phyloP scores from a whole-genome alignment of 2,888 invertebrate species.

The Trilocha varians region DNA sequence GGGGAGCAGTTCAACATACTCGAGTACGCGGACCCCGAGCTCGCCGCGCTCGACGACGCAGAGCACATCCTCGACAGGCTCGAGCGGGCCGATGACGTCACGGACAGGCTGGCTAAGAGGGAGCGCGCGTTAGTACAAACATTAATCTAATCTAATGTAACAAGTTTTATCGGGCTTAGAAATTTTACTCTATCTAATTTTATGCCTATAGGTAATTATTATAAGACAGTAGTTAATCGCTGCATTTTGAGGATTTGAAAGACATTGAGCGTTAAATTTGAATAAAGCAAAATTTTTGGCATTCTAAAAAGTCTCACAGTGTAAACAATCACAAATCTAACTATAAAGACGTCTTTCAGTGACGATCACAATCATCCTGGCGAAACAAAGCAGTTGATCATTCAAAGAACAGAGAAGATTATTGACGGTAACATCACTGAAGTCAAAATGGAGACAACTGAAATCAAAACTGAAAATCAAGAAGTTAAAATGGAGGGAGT shows the following conservation, averaged over 20 bases:
- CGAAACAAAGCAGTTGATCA: conserved; percentile 44
- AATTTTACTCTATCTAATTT: too few species aligned
- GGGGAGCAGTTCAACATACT: conserved; percentile 96
- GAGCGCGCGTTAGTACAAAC: conserved; percentile 37
- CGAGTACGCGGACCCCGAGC: conserved; percentile 95
- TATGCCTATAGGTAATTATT: too few species aligned
- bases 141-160: neutral
- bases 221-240: too few species aligned
- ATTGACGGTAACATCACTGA: conserved; percentile 44
- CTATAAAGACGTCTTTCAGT: conserved; percentile 2
- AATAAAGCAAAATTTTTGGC: too few species aligned
- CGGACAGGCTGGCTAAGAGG: conserved; percentile 75
- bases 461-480: conserved; percentile 36
- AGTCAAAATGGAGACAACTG: conserved; percentile 38
- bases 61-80: conserved; percentile 90
- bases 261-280: too few species aligned
- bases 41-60: conserved; percentile 85
- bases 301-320: too few species aligned
- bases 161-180: too few species aligned
- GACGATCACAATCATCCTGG: neutral
- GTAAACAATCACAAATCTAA: neutral
- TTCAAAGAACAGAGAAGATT: conserved; percentile 54
- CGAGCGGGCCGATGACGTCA: conserved; percentile 84
- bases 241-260: too few species aligned
- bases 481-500: conserved; percentile 36